These are phyloP conservation scores for Desoria tigrina DNA, from an alignment of 2,888 invertebrate species.

Conservation along the genomic window DNA sequence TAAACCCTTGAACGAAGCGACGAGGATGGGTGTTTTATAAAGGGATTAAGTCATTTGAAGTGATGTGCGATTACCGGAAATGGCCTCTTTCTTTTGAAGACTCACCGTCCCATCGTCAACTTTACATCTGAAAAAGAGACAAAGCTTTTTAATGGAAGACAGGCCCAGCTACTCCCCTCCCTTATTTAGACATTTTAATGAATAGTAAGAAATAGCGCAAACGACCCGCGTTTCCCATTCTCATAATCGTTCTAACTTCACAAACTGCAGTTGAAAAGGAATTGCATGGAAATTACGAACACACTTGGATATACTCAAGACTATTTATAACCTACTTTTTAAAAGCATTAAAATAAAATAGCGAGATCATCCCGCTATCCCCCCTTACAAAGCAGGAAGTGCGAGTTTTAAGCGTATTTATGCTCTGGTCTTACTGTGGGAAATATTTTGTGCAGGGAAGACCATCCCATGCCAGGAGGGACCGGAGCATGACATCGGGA, in stretches of 20 bases:
- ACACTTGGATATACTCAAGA: too few species aligned
- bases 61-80: conserved; percentile 7
- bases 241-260: too few species aligned
- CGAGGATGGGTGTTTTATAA: background rate
- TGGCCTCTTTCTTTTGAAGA: background rate
- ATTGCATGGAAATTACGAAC: too few species aligned
- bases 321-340: background rate
- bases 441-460: conserved; percentile 54
- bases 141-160: conserved; percentile 1
- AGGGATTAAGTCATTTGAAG: conserved; percentile 5
- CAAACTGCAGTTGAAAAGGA: too few species aligned
- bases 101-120: conserved; percentile 3
- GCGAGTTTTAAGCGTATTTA: background rate
- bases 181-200: too few species aligned
- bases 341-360: background rate
- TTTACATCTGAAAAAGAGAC: conserved; percentile 17
- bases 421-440: conserved; percentile 45
- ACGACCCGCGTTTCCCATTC: too few species aligned
- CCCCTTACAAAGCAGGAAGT: background rate
- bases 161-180: too few species aligned
- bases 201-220: too few species aligned
- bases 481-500: conserved; percentile 51
- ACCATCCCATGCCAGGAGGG: conserved; percentile 54
- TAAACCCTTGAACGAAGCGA: too few species aligned
- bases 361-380: background rate